Base-by-base conservation (phyloP, 2,888 invertebrate species). In the Polyommatus icarus region DNA sequence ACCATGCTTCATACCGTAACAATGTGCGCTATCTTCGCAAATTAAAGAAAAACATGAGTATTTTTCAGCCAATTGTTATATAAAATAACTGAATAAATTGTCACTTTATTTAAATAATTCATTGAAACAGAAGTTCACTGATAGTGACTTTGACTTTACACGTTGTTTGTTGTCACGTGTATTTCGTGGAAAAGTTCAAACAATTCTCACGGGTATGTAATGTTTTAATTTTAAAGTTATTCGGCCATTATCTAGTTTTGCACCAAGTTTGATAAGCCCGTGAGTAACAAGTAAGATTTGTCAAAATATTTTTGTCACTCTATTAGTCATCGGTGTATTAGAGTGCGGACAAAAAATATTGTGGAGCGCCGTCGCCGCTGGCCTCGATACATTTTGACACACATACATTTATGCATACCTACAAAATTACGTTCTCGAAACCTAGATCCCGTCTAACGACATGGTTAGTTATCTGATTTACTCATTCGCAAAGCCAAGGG, bases 371-470 rank as follows among this genome's bases (percentile, higher is more conserved):
- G 85, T 82, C 81, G 80, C 81, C 82, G 84, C 82, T 78, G 84
- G 78, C 88, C 89, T 86, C 86, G 86, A 88, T 90, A 84, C 83
- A 85, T 87, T 88, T 85, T 87, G 88, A 89, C 89, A 89, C 82
- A 85, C 80, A 85, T 86, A 85, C 85, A 87, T 87, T 86, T 85
- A 85, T 84, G 85, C 85, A 86, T 85, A 87, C 85, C 88, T 85
- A 87, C 87, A 85, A 87, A 88, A 87, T 87, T 86, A 88, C 84
- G 91, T 85, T 82, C 91, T 89, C 87, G 82, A 92, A 91, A 92
- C 91, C 92, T 89, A 91, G 89, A 91, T 92, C 89, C 85, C 86
- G 86, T 83, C 82, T 80, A 83, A 85, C 87, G 87, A 90, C 91
- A 91, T 90, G 88, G 90, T 91, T 91, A 87, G 83, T 85, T 90